Evolutionary conservation across 2,888 invertebrate species (phyloP), one percentile per base, ranked within the genome.

Genomic region (Cryptus armator): DNA sequence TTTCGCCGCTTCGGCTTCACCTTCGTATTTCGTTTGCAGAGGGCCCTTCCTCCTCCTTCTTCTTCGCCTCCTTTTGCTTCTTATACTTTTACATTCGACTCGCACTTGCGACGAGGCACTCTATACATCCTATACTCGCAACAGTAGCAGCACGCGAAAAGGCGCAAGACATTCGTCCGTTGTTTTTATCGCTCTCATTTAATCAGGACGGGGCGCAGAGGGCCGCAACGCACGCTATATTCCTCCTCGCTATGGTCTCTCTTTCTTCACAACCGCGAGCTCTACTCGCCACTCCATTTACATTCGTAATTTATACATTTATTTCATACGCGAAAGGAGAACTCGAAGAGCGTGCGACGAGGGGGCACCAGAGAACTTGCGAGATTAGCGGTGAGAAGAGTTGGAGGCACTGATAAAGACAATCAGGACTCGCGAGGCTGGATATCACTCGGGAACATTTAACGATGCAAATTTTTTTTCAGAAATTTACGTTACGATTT

Each of bases 171-270:
- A 86, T 87, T 88, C 85, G 87, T 79, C 78, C 87, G 87, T 86
- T 86, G 85, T 86, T 89, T 89, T 89, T 89, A 90, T 90, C 90
- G 87, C 83, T 83, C 85, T 86, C 87, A 89, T 89, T 89, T 88
- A 89, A 89, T 89, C 89, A 81, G 86, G 29, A 71, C 75, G 66
- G 83, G 79, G 53, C 59, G 59, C 83, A 85, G 83, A 86, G 74
- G 81, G 72, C 83, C 85, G 82, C 80, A 86, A 86, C 83, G 80
- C 89, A 89, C 89, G 89, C 90, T 81, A 89, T 85, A 70, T 80
- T 80, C 79, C 78, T 75, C 67, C 43, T 48, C 53, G 75, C 51
- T 59, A 7, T 37, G 59, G 44, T 82, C 77, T 71, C 56, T 48
- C 46, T 51, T 16, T 67, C 29, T 19, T 44, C 53, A 53, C 62